Evolutionary conservation across 2,113 vertebrate species (phyloP).

Genomic region (Phaetusa simplex): DNA sequence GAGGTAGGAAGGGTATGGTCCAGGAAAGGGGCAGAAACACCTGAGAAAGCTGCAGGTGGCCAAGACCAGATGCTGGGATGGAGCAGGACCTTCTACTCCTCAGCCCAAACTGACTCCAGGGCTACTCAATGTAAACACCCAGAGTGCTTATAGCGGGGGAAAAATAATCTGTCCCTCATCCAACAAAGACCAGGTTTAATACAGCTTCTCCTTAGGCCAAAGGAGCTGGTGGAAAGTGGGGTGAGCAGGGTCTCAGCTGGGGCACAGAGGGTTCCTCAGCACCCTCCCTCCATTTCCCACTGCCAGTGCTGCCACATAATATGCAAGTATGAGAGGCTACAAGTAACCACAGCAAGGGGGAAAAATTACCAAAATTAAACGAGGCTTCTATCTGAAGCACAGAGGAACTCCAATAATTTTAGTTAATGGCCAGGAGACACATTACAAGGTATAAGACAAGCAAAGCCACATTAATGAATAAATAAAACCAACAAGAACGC

Average conservation of each 20-base stretch:
- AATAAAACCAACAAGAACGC: neutral
- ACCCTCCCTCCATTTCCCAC: neutral
- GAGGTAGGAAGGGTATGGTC: neutral
- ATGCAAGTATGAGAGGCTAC: neutral
- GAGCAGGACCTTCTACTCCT: neutral
- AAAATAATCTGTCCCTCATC: neutral
- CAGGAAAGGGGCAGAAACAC: neutral
- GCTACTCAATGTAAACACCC: neutral
- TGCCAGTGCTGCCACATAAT: neutral
- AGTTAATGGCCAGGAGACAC: constrained; percentile 16
- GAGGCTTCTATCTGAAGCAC: neutral
- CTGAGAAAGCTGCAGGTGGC: neutral
- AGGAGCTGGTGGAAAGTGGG: neutral
- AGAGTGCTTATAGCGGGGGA: neutral
- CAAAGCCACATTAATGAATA: neutral
- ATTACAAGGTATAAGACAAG: neutral
- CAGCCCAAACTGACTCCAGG: neutral
- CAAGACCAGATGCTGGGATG: neutral
- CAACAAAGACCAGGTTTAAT: neutral
- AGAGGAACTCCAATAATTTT: neutral
- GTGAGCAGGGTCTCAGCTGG: neutral
- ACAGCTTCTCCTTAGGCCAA: neutral
- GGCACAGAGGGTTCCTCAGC: neutral
- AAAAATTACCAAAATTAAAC: constrained; percentile 27
- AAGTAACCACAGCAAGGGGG: neutral